Base-by-base conservation (phyloP, 2,797 vertebrate genomes). In the Corythornis leucogaster region DNA sequence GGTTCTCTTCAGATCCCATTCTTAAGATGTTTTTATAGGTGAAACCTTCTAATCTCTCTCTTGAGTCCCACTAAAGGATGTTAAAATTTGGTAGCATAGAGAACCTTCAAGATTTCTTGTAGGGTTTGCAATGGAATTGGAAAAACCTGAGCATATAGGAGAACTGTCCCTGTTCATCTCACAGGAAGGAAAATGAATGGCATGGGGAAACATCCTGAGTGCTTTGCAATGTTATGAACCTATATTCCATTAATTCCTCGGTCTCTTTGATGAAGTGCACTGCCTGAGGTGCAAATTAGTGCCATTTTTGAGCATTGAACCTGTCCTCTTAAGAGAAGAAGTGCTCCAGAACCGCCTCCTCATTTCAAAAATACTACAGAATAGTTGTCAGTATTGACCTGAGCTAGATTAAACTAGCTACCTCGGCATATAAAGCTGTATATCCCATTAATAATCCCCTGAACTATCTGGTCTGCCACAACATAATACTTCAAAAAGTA, bases 281-380 rank as follows among this genome's bases (percentile, higher is more conserved):
- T 92, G 80, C 66, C 69, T 75, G 46, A 89, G 68, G 88, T 92
- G 55, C 71, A 93, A 85, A 92, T 92, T 89, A 96, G 76, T 90
- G 69, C 73, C 76, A 80, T 48, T 91, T 92, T 16, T 74, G 76
- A 82, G 54, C 66, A 71, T 69, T 69, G 84, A 73, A 93, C 50
- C 58, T 94, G 73, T 89, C 76, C 50, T 82, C 35, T 66, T 82
- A 64, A 57, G 85, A 92, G 87, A 89, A 79, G 73, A 80, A 94
- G 33, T 91, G 59, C 54, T 71, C 74, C 89, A 93, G 93, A 89
- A 57, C 91, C 80, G 3, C 93, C 92, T 89, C 55, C 76, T 95
- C 55, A 59, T 95, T 94, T 94, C 82, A 76, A 35, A 93, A 90
- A 68, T 76, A 24, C 82, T 80, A 31, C 73, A 78, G 69, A 87